These are phyloP conservation scores for Zaprionus taronus DNA, from an alignment of 1,140 invertebrate genomes.

Conservation along the genomic window DNA sequence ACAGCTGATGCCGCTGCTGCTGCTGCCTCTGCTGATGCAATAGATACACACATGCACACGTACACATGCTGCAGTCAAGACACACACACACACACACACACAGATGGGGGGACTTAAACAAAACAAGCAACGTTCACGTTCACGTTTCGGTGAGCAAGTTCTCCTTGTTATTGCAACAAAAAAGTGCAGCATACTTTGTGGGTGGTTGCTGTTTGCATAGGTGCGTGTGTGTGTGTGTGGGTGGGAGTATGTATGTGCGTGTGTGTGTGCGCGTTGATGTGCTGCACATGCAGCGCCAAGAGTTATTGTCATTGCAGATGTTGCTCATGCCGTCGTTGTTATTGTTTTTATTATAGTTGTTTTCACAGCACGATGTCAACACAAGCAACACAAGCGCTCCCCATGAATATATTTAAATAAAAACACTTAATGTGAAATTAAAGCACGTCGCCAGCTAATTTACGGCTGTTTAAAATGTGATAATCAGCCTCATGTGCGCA, in stretches of 20 bases:
- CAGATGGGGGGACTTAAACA: conserved; percentile 31
- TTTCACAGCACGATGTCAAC: conserved; percentile 68
- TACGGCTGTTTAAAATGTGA: conserved; percentile 30
- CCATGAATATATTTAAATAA: conserved; percentile 75
- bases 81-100: background rate
- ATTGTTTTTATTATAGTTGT: conserved; percentile 66
- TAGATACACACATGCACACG: conserved; percentile 40
- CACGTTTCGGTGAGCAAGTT: conserved; percentile 48
- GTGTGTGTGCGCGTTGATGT: conserved; percentile 9
- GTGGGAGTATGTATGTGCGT: background rate
- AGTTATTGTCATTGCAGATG: conserved; percentile 77
- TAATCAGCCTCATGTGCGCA: background rate
- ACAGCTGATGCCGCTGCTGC: conserved; percentile 44
- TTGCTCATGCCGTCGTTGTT: conserved; percentile 64
- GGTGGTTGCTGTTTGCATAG: conserved; percentile 50
- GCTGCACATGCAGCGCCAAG: conserved; percentile 54
- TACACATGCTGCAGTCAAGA: conserved; percentile 22
- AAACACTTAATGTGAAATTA: conserved; percentile 38
- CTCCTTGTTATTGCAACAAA: conserved; percentile 47
- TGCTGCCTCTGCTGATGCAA: conserved; percentile 47
- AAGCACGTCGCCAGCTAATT: conserved; percentile 9
- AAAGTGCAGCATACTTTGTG: conserved; percentile 63
- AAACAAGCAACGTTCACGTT: conserved; percentile 44
- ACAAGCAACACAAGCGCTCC: conserved; percentile 48
- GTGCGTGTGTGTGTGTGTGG: conserved; percentile 30